These are phyloP conservation scores for Condylura cristata DNA, from an alignment of 2,113 vertebrate species.

Conservation along the genomic window DNA sequence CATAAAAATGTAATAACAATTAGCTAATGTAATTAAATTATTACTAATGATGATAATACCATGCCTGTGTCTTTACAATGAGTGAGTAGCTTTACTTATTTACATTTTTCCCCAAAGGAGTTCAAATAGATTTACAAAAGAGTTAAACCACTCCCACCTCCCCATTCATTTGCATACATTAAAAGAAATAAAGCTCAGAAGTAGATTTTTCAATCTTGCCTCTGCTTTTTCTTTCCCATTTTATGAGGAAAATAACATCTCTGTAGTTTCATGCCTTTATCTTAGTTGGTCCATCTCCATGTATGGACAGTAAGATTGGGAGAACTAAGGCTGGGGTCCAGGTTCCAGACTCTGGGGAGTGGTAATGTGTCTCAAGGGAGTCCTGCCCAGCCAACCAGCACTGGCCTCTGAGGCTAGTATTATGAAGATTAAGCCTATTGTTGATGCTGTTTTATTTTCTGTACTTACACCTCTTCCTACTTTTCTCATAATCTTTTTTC, in stretches of 20 bases:
- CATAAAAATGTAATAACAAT: constrained; percentile 63
- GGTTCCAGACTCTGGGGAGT: neutral
- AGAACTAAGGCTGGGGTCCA: neutral
- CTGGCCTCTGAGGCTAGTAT: neutral
- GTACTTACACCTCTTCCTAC: neutral
- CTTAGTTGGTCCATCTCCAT: neutral
- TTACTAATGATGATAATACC: constrained; percentile 65
- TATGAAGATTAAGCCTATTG: neutral
- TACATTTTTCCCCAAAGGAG: constrained; percentile 62
- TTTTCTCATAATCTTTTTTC: too few species aligned
- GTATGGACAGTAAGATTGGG: neutral
- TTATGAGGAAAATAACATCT: constrained; percentile 35
- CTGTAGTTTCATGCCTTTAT: neutral
- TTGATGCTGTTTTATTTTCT: neutral
- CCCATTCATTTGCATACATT: constrained; percentile 46
- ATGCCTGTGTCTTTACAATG: constrained; percentile 36
- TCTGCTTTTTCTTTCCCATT: constrained; percentile 52
- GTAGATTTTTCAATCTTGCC: constrained; percentile 42
- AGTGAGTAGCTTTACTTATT: constrained; percentile 42
- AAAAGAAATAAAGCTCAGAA: neutral
- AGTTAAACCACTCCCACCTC: constrained; percentile 29
- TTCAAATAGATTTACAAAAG: constrained; percentile 38
- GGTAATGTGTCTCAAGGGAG: neutral
- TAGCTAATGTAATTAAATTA: constrained; percentile 72
- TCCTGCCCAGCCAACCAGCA: neutral